phyloP scores from a whole-genome alignment of 2,113 vertebrate species.

The Hemichromis elongatus region DNA sequence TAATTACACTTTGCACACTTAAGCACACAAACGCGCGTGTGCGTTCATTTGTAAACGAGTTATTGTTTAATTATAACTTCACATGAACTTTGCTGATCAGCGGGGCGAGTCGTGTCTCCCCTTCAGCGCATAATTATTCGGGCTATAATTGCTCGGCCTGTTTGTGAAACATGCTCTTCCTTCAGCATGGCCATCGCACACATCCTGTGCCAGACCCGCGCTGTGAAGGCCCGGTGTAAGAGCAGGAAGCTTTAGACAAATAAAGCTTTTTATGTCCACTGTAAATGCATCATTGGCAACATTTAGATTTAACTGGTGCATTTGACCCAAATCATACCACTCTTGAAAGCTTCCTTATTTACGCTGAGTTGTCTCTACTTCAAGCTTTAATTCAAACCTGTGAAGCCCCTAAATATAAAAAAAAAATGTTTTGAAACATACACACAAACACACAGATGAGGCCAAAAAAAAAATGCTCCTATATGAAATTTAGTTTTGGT shows the following conservation, averaged over 20 bases:
- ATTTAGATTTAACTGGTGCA: background rate
- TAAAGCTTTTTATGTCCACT: background rate
- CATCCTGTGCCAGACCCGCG: background rate
- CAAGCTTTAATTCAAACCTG: too few species aligned
- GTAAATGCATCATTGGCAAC: background rate
- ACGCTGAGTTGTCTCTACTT: background rate
- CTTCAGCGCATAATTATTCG: slow-evolving; percentile 69
- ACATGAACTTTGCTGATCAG: slow-evolving; percentile 71
- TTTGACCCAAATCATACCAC: background rate
- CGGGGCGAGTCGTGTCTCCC: slow-evolving; percentile 66
- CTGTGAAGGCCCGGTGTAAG: background rate
- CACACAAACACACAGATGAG: too few species aligned
- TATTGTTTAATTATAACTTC: slow-evolving; percentile 78
- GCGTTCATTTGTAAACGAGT: slow-evolving; percentile 75
- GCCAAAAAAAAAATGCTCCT: too few species aligned
- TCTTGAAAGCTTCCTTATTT: background rate
- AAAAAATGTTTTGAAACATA: too few species aligned
- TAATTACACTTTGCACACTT: slow-evolving; percentile 72
- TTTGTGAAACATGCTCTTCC: slow-evolving; percentile 53
- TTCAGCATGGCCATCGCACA: slow-evolving; percentile 7
- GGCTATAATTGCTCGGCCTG: slow-evolving; percentile 67
- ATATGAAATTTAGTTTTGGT: too few species aligned
- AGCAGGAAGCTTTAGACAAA: background rate
- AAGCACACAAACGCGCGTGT: slow-evolving; percentile 67
- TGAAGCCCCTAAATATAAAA: too few species aligned